Evolutionary conservation across 2,113 vertebrate species (phyloP).

Genomic region (Bos taurus): DNA sequence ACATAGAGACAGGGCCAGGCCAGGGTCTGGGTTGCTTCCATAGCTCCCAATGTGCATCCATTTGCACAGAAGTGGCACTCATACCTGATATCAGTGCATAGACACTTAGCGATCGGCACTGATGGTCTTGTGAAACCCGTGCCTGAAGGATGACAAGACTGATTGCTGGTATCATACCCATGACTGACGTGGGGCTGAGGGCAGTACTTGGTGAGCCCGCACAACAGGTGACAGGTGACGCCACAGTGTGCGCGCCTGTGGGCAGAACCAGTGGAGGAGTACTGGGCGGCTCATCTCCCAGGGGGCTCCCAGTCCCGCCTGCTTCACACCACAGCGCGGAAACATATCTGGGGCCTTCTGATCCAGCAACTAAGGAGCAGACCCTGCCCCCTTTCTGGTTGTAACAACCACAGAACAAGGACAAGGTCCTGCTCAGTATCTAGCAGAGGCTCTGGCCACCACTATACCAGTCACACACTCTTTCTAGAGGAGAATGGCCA

Average conservation of each 20-base stretch:
- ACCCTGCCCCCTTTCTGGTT: not conserved
- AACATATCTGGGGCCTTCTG: not conserved
- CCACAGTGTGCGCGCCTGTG: not conserved
- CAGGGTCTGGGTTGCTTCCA: not conserved
- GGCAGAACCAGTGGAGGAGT: not conserved
- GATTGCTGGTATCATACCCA: not conserved
- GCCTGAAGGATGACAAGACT: not conserved
- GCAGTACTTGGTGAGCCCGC: not conserved
- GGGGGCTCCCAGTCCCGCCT: fast-evolving
- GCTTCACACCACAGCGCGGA: not conserved
- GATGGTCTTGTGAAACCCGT: not conserved
- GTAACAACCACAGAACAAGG: not conserved
- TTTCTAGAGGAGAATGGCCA: not conserved
- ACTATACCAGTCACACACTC: not conserved
- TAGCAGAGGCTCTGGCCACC: not conserved
- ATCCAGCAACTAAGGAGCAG: not conserved
- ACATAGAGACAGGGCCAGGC: not conserved
- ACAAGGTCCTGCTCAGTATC: not conserved
- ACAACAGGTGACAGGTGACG: not conserved
- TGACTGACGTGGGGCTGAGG: not conserved
- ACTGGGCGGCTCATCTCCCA: fast-evolving
- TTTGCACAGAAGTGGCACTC: not conserved
- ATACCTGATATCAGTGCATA: not conserved
- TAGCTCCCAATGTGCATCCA: not conserved
- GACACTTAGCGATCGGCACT: not conserved